phyloP scores from a whole-genome alignment of 2,113 vertebrate species.

The Myotis davidii region DNA sequence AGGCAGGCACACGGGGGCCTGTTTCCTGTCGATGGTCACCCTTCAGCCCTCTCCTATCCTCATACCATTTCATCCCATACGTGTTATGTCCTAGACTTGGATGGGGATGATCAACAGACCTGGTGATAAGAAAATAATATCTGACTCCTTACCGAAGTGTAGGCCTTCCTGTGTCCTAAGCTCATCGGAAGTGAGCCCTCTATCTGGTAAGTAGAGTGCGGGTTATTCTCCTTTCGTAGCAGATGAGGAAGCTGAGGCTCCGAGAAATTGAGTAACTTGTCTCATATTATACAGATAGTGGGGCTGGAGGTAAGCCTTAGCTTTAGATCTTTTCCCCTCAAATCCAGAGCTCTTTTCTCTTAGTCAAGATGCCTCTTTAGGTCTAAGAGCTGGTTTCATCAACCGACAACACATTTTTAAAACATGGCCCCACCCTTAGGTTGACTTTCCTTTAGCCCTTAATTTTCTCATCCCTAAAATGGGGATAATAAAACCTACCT shows the following conservation, averaged over 20 bases:
- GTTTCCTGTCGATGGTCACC: background rate
- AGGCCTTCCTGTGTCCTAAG: background rate
- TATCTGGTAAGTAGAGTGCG: background rate
- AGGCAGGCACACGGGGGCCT: background rate
- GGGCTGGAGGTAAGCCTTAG: background rate
- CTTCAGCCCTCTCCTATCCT: background rate
- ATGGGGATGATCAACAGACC: background rate
- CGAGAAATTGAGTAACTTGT: background rate
- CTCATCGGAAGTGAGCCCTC: background rate
- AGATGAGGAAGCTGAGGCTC: background rate
- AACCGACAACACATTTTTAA: background rate
- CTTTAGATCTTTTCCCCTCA: background rate
- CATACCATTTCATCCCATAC: background rate
- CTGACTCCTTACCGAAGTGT: background rate
- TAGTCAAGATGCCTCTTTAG: background rate
- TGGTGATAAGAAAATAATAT: background rate
- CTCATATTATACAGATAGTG: background rate
- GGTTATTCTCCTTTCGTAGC: background rate
- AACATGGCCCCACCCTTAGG: background rate
- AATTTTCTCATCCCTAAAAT: conserved; percentile 39
- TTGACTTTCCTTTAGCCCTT: background rate
- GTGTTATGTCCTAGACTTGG: background rate
- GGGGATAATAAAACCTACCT: background rate
- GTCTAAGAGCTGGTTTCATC: background rate
- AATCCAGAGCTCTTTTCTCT: background rate